Evolutionary conservation across 2,113 vertebrate genomes (phyloP), one percentile per base, ranked within the genome.

Genomic region (Oreochromis aureus): DNA sequence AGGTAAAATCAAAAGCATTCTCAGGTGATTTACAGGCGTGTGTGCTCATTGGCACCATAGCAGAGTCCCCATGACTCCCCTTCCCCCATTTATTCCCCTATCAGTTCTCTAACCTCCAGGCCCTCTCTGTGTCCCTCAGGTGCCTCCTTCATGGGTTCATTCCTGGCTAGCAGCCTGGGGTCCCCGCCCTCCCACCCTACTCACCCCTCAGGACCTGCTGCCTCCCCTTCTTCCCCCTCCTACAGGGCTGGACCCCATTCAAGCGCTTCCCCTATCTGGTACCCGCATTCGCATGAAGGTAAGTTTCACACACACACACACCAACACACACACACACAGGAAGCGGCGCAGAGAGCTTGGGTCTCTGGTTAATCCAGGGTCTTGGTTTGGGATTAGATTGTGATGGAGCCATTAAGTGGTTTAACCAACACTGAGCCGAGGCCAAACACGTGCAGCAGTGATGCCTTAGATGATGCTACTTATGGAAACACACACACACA

Each of bases 221-320:
- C 98, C 2, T 97, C 98, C 59, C 97, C 98, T 5, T 96, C 98
- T 1, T 98, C 98, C 85, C 98, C 97, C 1, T 95, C 98, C 53
- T 99, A 98, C 95, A 97, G 97, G 82, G 91, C 94, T 1, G 96
- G 97, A 82, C 96, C 98, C 41, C 98, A 99, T 96, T 97, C 98
- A 0, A 95, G 97, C 81, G 94, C 98, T 87, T 98, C 98, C 84
- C 97, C 99, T 96, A 97, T 99, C 95, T 99, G 98, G 98, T 98
- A 99, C 95, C 97, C 98, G n/a, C 98, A 98, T 94, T 97, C 98
- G 83, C 98, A 99, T 10, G 98, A 99, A 98, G 98, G 98, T 99
- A 96, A 97, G 93, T 79, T 58, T 58, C 44, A 79, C 73, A 86
- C 30, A 71, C 34, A 15, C 63, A 55, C n/a, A 55, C 10, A 56